phyloP scores from a whole-genome alignment of 2,797 vertebrate genomes.

The Urosaurus nigricauda region DNA sequence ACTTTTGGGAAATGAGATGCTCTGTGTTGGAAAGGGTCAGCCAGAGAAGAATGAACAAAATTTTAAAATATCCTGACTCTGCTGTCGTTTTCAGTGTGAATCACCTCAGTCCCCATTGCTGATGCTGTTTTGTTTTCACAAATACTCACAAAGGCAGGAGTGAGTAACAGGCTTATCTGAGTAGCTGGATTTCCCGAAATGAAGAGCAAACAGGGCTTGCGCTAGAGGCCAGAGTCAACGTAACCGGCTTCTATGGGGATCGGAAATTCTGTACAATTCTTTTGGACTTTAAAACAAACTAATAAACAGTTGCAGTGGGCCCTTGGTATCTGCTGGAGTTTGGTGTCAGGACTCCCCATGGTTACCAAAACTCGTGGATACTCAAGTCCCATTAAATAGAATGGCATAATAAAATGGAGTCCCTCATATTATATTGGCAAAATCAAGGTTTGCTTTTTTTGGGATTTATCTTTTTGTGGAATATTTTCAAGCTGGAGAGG shows the following conservation, averaged over 20 bases:
- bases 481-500: too few relatives aligned
- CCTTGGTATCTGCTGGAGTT: too few relatives aligned
- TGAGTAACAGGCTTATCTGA: slow-evolving; percentile 41
- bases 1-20: not conserved
- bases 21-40: not conserved
- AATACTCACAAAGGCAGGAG: not conserved
- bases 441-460: too few relatives aligned
- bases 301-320: not conserved
- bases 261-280: not conserved
- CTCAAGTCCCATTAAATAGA: too few relatives aligned
- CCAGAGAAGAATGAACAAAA: not conserved
- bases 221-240: not conserved
- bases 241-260: too few relatives aligned
- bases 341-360: too few relatives aligned
- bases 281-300: not conserved
- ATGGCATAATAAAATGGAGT: too few relatives aligned
- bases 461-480: too few relatives aligned
- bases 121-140: slow-evolving; percentile 37
- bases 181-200: not conserved
- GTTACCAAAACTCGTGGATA: too few relatives aligned
- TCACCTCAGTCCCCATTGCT: slow-evolving; percentile 33
- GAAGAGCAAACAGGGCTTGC: not conserved
- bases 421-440: too few relatives aligned
- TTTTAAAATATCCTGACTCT: slow-evolving; percentile 12
- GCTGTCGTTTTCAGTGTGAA: not conserved